These are phyloP conservation scores for Mastacembelus armatus DNA, from an alignment of 2,797 vertebrate species.

Conservation along the genomic window DNA sequence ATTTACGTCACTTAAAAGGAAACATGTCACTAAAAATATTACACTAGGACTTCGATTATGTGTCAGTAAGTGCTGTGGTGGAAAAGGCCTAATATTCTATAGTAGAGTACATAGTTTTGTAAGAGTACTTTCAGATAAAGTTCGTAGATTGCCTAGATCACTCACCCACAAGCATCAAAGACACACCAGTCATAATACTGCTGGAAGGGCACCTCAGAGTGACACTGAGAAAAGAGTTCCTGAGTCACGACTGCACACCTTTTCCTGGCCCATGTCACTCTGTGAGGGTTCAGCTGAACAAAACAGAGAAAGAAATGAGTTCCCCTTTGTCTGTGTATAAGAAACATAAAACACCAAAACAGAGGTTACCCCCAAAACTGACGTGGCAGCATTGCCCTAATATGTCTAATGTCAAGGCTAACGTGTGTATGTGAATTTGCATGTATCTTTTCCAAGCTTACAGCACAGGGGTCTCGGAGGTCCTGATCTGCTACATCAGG, in stretches of 20 bases:
- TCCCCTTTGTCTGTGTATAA: neutral
- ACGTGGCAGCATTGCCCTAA: too few species aligned
- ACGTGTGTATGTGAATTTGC: neutral
- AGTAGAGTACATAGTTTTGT: neutral
- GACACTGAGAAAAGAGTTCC: constrained; percentile 85
- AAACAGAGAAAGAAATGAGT: neutral
- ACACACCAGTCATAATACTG: constrained; percentile 92
- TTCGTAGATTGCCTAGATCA: neutral
- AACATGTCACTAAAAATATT: too few species aligned
- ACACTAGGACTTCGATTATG: too few species aligned
- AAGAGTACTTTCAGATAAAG: neutral
- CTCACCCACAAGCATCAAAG: constrained; percentile 93
- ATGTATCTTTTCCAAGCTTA: constrained; percentile 66
- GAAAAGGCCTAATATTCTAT: neutral
- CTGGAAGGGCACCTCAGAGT: constrained; percentile 86
- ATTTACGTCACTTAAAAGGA: too few species aligned
- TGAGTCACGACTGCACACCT: constrained; percentile 85
- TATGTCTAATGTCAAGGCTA: too few species aligned
- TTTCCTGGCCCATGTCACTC: constrained; percentile 87
- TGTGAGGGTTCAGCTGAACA: constrained; percentile 84
- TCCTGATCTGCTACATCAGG: constrained; percentile 87
- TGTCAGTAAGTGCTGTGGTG: too few species aligned
- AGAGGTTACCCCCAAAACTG: too few species aligned
- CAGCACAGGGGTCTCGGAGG: constrained; percentile 86
- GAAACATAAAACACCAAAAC: too few species aligned